Conservation (phyloP, 1,140 invertebrate genomes). For the Nixonia krombeini region DNA sequence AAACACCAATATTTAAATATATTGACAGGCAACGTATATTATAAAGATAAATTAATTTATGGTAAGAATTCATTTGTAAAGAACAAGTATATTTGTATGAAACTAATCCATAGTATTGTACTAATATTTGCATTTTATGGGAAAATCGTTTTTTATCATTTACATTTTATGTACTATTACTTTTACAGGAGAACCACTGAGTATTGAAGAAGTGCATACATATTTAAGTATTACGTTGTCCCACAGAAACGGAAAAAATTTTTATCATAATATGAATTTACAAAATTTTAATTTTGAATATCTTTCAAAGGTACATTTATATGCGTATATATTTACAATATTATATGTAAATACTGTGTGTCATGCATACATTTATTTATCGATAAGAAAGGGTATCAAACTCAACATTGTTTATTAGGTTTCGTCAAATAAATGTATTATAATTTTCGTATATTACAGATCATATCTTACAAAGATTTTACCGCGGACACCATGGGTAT, state of each 20-base stretch:
- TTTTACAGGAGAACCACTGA: slow-evolving; percentile 43
- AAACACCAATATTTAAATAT: slow-evolving; percentile 42
- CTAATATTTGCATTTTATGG: no score
- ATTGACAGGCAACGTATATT: slow-evolving; percentile 36
- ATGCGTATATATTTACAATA: background rate
- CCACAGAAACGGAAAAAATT: background rate
- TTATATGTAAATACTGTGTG: background rate
- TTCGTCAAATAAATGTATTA: slow-evolving; percentile 60
- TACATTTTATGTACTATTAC: no score
- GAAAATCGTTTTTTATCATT: no score
- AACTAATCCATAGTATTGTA: no score
- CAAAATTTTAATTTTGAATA: slow-evolving; percentile 32
- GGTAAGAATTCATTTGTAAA: no score
- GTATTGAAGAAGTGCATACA: slow-evolving; percentile 29
- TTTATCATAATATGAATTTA: background rate
- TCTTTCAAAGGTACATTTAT: slow-evolving; percentile 42
- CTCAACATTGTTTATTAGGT: slow-evolving; percentile 32
- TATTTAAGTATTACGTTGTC: slow-evolving; percentile 35
- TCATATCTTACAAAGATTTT: slow-evolving; percentile 67
- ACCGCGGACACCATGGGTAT: slow-evolving; percentile 54
- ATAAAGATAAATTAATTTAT: no score
- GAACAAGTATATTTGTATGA: no score
- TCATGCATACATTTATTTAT: no score
- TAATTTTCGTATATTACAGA: slow-evolving; percentile 62
- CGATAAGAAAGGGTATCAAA: slow-evolving; percentile 18